Evolutionary conservation across 2,888 invertebrate species (phyloP).

Genomic region (Acleris emargana): DNA sequence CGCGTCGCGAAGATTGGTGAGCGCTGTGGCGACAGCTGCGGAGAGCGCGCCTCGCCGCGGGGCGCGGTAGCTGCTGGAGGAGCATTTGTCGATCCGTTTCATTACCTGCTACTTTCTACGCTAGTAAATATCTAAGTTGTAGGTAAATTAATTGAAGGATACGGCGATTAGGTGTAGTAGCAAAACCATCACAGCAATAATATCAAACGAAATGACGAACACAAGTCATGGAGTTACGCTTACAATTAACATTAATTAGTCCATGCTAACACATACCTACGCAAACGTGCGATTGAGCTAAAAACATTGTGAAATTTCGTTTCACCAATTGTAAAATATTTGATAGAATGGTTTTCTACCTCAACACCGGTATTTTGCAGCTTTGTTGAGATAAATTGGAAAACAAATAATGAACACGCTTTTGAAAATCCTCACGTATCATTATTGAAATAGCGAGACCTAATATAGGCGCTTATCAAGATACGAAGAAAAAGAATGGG

Average conservation of each 20-base stretch:
- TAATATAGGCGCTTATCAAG: slow-evolving; percentile 26
- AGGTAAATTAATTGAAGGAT: no score
- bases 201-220: no score
- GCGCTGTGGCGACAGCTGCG: slow-evolving; percentile 61
- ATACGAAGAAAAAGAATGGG: slow-evolving; percentile 32
- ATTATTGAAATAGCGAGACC: slow-evolving; percentile 12
- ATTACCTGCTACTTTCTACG: no score
- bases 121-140: no score
- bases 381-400: slow-evolving; percentile 1
- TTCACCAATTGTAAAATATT: neutral
- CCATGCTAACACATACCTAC: no score
- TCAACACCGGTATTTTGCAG: neutral
- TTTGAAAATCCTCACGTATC: slow-evolving; percentile 2
- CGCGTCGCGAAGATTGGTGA: slow-evolving; percentile 59
- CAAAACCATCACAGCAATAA: no score
- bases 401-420: slow-evolving; percentile 12
- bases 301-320: no score
- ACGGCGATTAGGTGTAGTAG: no score
- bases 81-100: neutral
- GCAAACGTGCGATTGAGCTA: no score
- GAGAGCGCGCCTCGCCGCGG: slow-evolving; percentile 48
- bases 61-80: neutral
- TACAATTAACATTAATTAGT: no score
- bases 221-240: no score
- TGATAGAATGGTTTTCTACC: neutral